Evolutionary conservation across 2,888 invertebrate genomes (phyloP), one percentile per base, ranked within the genome.

Genomic region (Malacosoma neustria): DNA sequence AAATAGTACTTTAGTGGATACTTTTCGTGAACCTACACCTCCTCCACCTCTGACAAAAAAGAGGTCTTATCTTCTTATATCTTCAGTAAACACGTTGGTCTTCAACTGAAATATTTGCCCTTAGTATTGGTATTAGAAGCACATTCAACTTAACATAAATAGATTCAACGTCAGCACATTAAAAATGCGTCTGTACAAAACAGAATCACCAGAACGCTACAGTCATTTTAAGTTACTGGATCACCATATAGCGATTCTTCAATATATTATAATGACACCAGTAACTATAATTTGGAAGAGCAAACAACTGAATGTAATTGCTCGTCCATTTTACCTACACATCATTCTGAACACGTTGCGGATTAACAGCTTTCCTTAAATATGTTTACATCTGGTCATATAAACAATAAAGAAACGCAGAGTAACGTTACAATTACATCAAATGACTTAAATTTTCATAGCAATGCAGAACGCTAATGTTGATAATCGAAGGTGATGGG

Each of bases 31-130:
- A 38, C 38, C 31, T 38, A 22, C 35, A 39, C 15, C 15, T 15
- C 37, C 43, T 34, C 39, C 33, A 30, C 42, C 46, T 42, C 33
- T 41, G 29, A 35, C 41, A 45, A 45, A 47, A 38, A 44, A 45
- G 40, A 43, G 35, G 38, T 43, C n/a, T n/a, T n/a, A n/a, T n/a
- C n/a, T n/a, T n/a, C n/a, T 41, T 52, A 51, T 33, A 40, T 52
- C 32, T 54, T 52, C 43, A 48, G 49, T 39, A 51, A 51, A 49
- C 48, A 54, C 49, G 48, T 49, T 39, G 46, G 43, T 46, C 46
- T 51, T 45, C 46, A 51, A 48, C 48, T 48, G 41, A 45, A 42
- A 42, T 37, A 34, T 37, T 48, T 48, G 36, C 44, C 42, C 38
- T 41, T 47, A 47, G 45, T 47, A 41, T 43, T 43, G 43, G 40